Percentiles rank a stretch among this genome's conserved stretches.
phyloP scores from a whole-genome alignment of 2,797 vertebrate genomes.

The Orestias chungarensis region DNA sequence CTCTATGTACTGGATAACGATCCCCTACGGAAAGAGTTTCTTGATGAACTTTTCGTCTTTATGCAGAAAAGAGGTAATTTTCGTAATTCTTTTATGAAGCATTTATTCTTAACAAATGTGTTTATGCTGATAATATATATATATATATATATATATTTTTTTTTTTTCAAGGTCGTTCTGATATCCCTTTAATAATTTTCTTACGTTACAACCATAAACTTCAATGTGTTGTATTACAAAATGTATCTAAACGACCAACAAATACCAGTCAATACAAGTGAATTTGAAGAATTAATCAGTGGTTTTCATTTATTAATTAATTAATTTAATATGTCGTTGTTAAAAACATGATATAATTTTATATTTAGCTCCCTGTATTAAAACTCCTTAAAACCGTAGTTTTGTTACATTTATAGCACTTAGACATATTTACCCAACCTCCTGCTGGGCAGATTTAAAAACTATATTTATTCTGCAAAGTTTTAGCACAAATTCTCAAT shows the following conservation, averaged over 20 bases:
- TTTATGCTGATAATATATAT: too few relatives aligned
- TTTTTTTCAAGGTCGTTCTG: not conserved
- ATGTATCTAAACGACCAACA: not conserved
- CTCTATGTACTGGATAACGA: slow-evolving; percentile 94
- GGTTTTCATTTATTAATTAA: too few relatives aligned
- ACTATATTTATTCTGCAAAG: too few relatives aligned
- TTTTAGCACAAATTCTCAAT: not conserved
- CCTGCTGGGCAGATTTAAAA: too few relatives aligned
- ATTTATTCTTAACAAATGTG: not conserved
- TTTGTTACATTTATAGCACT: too few relatives aligned
- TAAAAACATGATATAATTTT: too few relatives aligned
- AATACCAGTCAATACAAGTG: not conserved
- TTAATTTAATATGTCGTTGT: too few relatives aligned
- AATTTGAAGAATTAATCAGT: too few relatives aligned
- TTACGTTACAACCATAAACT: not conserved
- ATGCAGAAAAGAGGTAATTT: slow-evolving; percentile 93
- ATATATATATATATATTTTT: too few relatives aligned
- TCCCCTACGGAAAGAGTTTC: slow-evolving; percentile 93
- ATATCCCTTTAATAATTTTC: not conserved
- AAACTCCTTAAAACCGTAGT: too few relatives aligned
- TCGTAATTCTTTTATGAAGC: not conserved
- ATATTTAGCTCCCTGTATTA: too few relatives aligned
- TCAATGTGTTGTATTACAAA: not conserved
- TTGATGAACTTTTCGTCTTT: slow-evolving; percentile 93
- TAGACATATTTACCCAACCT: too few relatives aligned